A percentile compares a stretch with the other conserved stretches of the same genome.
Evolutionary conservation across 2,113 vertebrate species (phyloP).

Genomic region (Semicossyphus pulcher): DNA sequence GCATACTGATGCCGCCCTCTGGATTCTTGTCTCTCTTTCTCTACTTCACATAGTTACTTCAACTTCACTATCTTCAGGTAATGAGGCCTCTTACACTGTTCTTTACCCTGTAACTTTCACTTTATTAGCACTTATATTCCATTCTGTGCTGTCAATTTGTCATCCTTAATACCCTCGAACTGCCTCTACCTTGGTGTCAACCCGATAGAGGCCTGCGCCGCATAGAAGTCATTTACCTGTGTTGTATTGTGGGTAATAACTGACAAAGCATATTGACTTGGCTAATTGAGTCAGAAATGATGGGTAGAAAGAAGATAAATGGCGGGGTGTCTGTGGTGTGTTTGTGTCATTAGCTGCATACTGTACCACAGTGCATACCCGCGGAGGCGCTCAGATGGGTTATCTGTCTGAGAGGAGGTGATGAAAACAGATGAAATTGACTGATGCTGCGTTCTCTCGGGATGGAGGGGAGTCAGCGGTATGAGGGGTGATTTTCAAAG

Average conservation of each 20-base stretch:
- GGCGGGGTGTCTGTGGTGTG: slow-evolving; percentile 20
- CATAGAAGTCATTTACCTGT: slow-evolving; percentile 49
- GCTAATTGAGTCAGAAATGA: slow-evolving; percentile 70
- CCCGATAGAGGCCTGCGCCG: slow-evolving; percentile 28
- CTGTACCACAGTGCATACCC: slow-evolving; percentile 37
- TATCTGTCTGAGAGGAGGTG: slow-evolving; percentile 43
- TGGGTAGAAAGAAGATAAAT: slow-evolving; percentile 54
- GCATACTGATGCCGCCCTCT: slow-evolving; percentile 74
- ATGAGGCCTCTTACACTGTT: slow-evolving; percentile 31
- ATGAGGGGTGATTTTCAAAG: slow-evolving; percentile 13
- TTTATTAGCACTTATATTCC: slow-evolving; percentile 10
- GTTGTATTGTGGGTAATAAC: slow-evolving; percentile 63
- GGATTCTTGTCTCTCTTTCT: slow-evolving; percentile 56
- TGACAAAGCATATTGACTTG: slow-evolving; percentile 61
- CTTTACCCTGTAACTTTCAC: no score
- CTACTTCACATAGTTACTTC: slow-evolving; percentile 40
- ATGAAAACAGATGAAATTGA: slow-evolving; percentile 57
- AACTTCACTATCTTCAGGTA: slow-evolving; percentile 32
- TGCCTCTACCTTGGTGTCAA: slow-evolving; percentile 33
- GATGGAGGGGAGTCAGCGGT: not conserved
- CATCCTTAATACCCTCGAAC: slow-evolving; percentile 13
- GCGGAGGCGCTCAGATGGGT: slow-evolving; percentile 40
- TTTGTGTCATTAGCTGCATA: slow-evolving; percentile 59
- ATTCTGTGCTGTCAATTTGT: slow-evolving; percentile 40
- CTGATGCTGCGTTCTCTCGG: not conserved